phyloP scores from a whole-genome alignment of 92 coral and sea anemone species.

The Muricea muricata region DNA sequence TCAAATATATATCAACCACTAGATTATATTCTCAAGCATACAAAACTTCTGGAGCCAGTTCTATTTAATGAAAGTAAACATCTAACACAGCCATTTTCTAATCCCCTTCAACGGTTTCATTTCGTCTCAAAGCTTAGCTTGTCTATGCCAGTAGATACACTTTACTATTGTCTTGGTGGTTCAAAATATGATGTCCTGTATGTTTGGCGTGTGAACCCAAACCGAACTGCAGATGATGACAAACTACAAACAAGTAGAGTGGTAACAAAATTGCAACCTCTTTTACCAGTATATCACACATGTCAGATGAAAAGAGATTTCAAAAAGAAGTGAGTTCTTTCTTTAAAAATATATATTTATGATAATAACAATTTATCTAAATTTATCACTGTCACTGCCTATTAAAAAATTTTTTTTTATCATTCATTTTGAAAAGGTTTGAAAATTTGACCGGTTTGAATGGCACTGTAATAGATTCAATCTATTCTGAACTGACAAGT shows the following conservation, averaged over 20 bases:
- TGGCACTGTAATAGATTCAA: constrained; percentile 30
- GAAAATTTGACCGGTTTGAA: constrained; percentile 23
- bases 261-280: constrained; percentile 29
- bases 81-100: neutral
- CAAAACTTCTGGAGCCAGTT: constrained; percentile 7
- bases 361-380: constrained; percentile 18
- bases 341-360: no score
- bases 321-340: neutral
- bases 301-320: neutral
- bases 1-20: neutral
- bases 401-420: neutral
- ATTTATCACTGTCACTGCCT: constrained; percentile 7
- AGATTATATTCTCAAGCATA: neutral
- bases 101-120: neutral
- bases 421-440: neutral
- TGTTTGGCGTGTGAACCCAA: neutral
- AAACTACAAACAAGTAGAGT: neutral
- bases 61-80: constrained; percentile 35
- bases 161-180: constrained; percentile 25
- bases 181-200: neutral
- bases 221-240: neutral
- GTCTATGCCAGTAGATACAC: constrained; percentile 25
- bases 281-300: constrained; percentile 40
- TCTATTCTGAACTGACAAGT: constrained; percentile 7
- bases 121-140: constrained; percentile 10